A percentile compares a stretch with the other conserved stretches of the same genome.
Evolutionary conservation across 2,797 vertebrate genomes (phyloP).

Genomic region (Pseudocheirus occidentalis): DNA sequence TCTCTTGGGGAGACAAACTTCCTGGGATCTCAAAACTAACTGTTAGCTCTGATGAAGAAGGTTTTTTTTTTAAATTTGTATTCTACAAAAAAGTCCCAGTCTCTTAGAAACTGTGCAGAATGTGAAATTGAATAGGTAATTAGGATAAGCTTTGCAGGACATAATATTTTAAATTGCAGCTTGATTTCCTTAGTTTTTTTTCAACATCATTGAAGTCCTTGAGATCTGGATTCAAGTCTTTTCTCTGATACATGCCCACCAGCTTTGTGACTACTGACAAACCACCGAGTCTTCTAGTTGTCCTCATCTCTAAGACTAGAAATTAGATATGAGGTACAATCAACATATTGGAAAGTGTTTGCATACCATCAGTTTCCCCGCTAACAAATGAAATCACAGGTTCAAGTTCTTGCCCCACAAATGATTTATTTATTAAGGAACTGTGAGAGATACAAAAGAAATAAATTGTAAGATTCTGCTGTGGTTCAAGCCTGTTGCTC

Average conservation of each 20-base stretch:
- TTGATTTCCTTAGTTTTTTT: background rate
- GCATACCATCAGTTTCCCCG: background rate
- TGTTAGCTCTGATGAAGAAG: constrained; percentile 29
- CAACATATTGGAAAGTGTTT: background rate
- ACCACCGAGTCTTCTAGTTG: background rate
- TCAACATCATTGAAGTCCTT: background rate
- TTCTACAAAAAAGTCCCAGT: background rate
- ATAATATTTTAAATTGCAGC: background rate
- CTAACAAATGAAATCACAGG: background rate
- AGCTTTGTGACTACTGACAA: background rate
- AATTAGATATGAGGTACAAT: background rate
- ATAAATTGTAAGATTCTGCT: background rate
- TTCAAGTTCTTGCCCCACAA: background rate
- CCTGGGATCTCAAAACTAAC: background rate
- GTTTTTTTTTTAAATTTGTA: constrained; percentile 16
- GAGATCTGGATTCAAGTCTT: background rate
- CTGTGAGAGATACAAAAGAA: background rate
- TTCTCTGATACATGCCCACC: background rate
- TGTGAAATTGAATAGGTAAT: background rate
- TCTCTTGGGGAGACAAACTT: background rate
- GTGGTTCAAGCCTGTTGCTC: background rate
- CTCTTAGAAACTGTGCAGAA: constrained; percentile 11
- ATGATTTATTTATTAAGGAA: background rate
- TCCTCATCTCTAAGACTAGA: background rate
- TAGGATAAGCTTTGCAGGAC: background rate